Base-by-base conservation (phyloP, 2,797 vertebrate species). In the Anniella stebbinsi region DNA sequence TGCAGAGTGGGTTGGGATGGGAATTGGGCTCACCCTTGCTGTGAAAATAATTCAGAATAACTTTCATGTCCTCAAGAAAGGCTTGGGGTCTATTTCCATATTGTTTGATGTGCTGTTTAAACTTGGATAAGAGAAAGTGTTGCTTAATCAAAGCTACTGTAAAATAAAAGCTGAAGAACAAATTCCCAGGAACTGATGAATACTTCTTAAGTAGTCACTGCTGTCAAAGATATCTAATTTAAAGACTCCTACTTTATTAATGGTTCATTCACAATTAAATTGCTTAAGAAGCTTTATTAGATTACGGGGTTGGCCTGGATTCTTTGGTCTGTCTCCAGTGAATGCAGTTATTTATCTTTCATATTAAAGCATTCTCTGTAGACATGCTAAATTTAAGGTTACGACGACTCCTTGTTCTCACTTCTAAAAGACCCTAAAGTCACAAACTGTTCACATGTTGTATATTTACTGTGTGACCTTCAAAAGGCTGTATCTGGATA, bases 51-150 rank as follows among this genome's bases (percentile, higher is more conserved):
- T 95, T 97, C 96, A 95, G 93, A 97, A 96, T 94, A 97, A 97
- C 95, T 97, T 97, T 96, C 93, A 97, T 96, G 95, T 97, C 96
- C 95, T 97, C 86, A 25, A 95, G 95, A 95, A 97, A 96, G 95
- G 95, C 96, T 97, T 94, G 84, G 94, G 95, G 95, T 97, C 97
- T 95, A 97, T 97, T 97, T 97, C 94, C 97, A 97, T 97, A 96
- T 94, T 96, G 96, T 97, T 96, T 97, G 96, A 97, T 93, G 93
- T 95, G 95, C 95, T 92, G 92, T 97, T 97, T 97, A 97, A 97
- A 96, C 97, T 93, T 17, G 95, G 93, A 93, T 95, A 95, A 95
- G 94, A 95, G 92, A 96, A 96, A 95, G 92, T 0, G 0, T 96
- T 94, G 90, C 95, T 94, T 95, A 96, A 97, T 96, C 95, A 97